Evolutionary conservation across 2,888 invertebrate species (phyloP).

Genomic region (Myopa testacea): DNA sequence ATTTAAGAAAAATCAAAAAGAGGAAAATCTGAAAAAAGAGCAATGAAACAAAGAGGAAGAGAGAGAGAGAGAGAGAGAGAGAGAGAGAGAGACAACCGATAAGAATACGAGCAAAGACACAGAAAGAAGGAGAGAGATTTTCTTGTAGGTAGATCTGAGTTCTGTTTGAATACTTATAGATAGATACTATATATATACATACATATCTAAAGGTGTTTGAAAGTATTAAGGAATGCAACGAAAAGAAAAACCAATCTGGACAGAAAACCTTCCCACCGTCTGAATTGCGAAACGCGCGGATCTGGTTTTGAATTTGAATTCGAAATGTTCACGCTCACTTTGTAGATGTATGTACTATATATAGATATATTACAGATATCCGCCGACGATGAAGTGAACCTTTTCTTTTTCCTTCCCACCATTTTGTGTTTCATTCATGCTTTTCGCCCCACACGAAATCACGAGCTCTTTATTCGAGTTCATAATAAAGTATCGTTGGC

Average conservation of each 20-base stretch:
- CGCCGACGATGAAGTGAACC: constrained; percentile 3
- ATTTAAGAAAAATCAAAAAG: background rate
- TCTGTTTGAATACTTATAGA: too few relatives aligned
- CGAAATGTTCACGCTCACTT: constrained; percentile 11
- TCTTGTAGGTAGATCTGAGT: too few relatives aligned
- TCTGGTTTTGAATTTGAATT: constrained; percentile 30
- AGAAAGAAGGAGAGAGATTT: background rate
- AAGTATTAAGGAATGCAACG: too few relatives aligned
- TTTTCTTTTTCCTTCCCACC: background rate
- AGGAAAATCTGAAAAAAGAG: background rate
- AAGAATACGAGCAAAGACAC: background rate
- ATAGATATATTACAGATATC: too few relatives aligned
- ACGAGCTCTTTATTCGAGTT: constrained; percentile 2
- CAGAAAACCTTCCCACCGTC: too few relatives aligned
- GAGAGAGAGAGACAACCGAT: background rate
- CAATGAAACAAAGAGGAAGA: background rate
- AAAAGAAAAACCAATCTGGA: too few relatives aligned
- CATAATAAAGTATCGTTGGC: constrained; percentile 21
- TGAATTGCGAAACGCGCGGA: background rate
- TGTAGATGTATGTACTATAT: background rate
- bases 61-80: background rate
- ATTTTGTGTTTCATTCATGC: background rate
- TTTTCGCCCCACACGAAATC: background rate
- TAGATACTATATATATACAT: too few relatives aligned
- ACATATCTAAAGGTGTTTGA: too few relatives aligned